Evolutionary conservation across 2,113 vertebrate species (phyloP), one percentile per base, ranked within the genome.

Genomic region (Chitala chitala): DNA sequence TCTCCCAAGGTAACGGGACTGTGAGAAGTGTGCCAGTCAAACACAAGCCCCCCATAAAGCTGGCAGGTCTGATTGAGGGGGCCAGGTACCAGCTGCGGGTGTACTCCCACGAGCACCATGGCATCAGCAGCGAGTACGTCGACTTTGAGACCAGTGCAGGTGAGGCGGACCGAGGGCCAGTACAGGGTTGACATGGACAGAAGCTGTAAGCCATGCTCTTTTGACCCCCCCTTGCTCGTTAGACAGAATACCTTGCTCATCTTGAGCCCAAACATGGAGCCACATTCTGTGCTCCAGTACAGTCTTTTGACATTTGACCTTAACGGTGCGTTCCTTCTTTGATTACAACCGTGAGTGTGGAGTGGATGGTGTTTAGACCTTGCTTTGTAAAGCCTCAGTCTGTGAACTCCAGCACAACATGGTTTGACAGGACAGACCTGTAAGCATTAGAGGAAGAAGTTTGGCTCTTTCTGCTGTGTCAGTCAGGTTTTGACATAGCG

Each of bases 141-240:
- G 92, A 88, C 90, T 96, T 98, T 93, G 92, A 96, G 87, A 99
- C 94, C 86, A 95, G 92, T 87, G 81, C 94, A 98, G 97, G 97
- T 99, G 96, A 98, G 96, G 88, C n/a, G 86, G 87, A 85, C 75
- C 56, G 36, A 71, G 72, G 79, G 74, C 77, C 81, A 78, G 82
- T 64, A 68, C 38, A 31, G 76, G 78, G 61, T 75, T 77, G 76
- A 42, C 55, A 33, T 12, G 56, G 33, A 29, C 26, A n/a, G 64
- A 22, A 8, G 24, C n/a, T 44, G 38, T 1, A 9, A 66, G 17
- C 68, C 48, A 20, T 44, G 24, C 46, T 15, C 48, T 33, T 50
- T 42, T 8, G 13, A 50, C 46, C 66, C 44, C n/a, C n/a, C n/a
- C n/a, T n/a, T n/a, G n/a, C n/a, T n/a, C n/a, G n/a, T n/a, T n/a